Evolutionary conservation across 2,113 vertebrate genomes (phyloP).

Genomic region (Lanius collurio): DNA sequence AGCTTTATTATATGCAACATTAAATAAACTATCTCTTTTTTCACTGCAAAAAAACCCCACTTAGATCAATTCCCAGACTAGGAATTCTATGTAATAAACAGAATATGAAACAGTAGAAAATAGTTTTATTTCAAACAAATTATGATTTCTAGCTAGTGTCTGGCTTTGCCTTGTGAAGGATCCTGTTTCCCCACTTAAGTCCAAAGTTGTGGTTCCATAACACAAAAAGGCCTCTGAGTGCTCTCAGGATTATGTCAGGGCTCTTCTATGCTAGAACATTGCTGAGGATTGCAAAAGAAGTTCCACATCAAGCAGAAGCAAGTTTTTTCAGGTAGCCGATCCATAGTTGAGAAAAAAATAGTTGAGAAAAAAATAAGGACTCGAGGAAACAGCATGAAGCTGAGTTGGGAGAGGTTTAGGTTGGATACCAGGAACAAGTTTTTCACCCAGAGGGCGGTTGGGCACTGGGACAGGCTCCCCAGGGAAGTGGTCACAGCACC

Average conservation of each 20-base stretch:
- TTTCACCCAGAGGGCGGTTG: fast-evolving
- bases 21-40: conserved; percentile 1
- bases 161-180: neutral
- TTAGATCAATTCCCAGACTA: neutral
- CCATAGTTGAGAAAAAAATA: neutral
- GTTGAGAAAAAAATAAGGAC: neutral
- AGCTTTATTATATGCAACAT: neutral
- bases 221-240: neutral
- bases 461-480: neutral
- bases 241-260: neutral
- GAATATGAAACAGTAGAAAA: neutral
- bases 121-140: neutral
- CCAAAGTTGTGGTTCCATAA: neutral
- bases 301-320: neutral
- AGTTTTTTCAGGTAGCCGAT: neutral
- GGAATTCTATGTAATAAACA: neutral
- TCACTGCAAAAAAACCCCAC: neutral
- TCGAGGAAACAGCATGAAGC: neutral
- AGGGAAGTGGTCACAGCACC: no score
- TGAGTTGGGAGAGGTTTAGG: neutral
- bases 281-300: neutral
- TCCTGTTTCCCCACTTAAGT: neutral
- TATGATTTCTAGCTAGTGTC: neutral
- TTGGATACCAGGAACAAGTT: neutral
- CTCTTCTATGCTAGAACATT: neutral